Evolutionary conservation across 1,140 invertebrate genomes (phyloP), one percentile per base, ranked within the genome.

Genomic region (Metopolophium dirhodum): DNA sequence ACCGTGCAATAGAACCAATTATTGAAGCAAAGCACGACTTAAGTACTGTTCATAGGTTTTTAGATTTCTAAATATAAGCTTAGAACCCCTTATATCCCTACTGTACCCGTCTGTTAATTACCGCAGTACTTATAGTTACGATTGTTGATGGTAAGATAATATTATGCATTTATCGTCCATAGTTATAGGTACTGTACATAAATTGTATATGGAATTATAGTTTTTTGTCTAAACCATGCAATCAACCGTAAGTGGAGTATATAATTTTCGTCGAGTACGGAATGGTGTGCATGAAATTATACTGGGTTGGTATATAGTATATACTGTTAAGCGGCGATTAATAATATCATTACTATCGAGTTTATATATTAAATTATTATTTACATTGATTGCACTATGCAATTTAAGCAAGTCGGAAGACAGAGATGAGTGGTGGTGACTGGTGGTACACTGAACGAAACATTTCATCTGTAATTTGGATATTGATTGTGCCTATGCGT

Each of bases 361-460:
- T 45, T 85, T 85, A 85, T 85, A 85, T 85, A 18, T n/a, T n/a
- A 68, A 18, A 68, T 68, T 68, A 68, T 68, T n/a, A 68, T 68
- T 68, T 68, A 68, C 30, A n/a, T 68, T 68, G n/a, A 68, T 85
- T 45, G 82, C 7, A 23, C 37, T 22, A 37, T 14, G 30, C 7
- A 85, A 85, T 41, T 23, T 45, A 45, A 45, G 35, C 37, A 22
- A 37, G 37, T 26, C 7, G 8, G 37, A 9, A 37, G 2, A 41
- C 23, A 41, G 8, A 2, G 82, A 85, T 22, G 37, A 41, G 82
- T 41, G 22, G 82, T 83, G 35, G 82, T 45, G n/a, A 14, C 7
- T 14, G 35, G 35, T 2, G 7, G 37, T 20, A 22, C 3, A 85
- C 22, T 26, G 37, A 85, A 26, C 35, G 41, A 26, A 30, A 26